Evolutionary conservation across 2,888 invertebrate genomes (phyloP), one percentile per base, ranked within the genome.

Genomic region (Venusia cambrica): DNA sequence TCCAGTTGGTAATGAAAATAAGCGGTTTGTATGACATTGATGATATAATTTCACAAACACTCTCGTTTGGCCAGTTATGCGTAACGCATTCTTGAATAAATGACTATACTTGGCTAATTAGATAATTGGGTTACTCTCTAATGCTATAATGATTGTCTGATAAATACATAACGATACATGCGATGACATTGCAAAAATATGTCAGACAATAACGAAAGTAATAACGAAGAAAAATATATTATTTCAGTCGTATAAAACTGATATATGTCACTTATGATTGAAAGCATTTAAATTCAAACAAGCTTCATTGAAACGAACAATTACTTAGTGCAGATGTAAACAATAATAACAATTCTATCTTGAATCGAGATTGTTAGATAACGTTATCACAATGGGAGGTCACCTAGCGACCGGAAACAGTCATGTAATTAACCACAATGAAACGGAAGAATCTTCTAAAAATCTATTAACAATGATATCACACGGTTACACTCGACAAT

Each of bases 381-480:
- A 34, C 21, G 22, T 10, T 11, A 26, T 24, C 9, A 50, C 48
- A 51, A 51, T 48, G 39, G 59, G 60, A 64, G 63, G 62, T 59
- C 59, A 55, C 20, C 32, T 32, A 47, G 33, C 48, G 49, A 45
- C 57, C 54, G 64, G 58, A 62, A 62, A 56, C 45, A 35, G 37
- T 37, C 33, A 35, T 31, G 45, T 54, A 60, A 66, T 61, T 62
- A 62, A 50, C 43, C 46, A 70, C 72, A 74, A 74, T 70, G 52
- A 47, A 56, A 50, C 65, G 72, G 72, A 73, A 71, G 57, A 51
- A 36, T 43, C 38, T 60, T 56, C 57, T 54, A 36, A 42, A 51
- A 51, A 46, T 56, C 47, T 30, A 45, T 36, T 38, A 48, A 69
- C 67, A 69, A 66, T 66, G 63, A 63, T 69, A 65, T 67, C 64